These are phyloP conservation scores for Platysternon megacephalum DNA, from an alignment of 2,113 vertebrate genomes.

Conservation along the genomic window DNA sequence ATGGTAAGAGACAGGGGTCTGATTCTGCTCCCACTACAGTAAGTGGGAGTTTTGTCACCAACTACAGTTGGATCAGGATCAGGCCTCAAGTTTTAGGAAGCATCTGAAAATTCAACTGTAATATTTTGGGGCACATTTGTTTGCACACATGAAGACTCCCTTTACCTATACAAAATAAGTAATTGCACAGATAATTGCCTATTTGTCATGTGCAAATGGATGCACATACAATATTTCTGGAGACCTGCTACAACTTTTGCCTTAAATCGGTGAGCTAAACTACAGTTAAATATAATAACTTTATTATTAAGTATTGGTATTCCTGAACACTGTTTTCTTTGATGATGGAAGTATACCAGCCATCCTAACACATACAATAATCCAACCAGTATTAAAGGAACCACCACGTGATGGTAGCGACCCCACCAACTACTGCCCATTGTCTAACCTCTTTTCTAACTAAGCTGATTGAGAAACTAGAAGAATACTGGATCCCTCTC, in stretches of 20 bases:
- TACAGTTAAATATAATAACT: not conserved
- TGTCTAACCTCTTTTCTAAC: not conserved
- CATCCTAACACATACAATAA: not conserved
- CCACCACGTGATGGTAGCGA: not conserved
- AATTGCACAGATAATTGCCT: not conserved
- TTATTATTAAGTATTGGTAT: not conserved
- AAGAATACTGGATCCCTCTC: not conserved
- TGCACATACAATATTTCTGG: not conserved
- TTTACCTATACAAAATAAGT: not conserved
- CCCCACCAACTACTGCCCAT: not conserved
- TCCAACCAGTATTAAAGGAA: not conserved
- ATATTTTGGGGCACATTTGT: not conserved
- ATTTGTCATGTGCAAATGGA: not conserved
- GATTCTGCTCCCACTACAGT: not conserved
- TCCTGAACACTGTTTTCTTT: not conserved
- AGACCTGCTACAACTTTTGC: not conserved
- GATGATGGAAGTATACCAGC: not conserved
- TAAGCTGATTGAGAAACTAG: not conserved
- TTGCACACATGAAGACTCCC: not conserved
- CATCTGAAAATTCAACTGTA: not conserved
- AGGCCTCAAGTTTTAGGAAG: not conserved
- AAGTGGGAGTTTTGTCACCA: not conserved
- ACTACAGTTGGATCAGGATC: not conserved
- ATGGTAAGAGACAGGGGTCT: accelerated
- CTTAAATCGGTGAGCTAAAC: not conserved